A percentile compares a stretch with the other conserved stretches of the same genome.
Conservation (phyloP, 2,888 invertebrate genomes). For the Lapara coniferarum region DNA sequence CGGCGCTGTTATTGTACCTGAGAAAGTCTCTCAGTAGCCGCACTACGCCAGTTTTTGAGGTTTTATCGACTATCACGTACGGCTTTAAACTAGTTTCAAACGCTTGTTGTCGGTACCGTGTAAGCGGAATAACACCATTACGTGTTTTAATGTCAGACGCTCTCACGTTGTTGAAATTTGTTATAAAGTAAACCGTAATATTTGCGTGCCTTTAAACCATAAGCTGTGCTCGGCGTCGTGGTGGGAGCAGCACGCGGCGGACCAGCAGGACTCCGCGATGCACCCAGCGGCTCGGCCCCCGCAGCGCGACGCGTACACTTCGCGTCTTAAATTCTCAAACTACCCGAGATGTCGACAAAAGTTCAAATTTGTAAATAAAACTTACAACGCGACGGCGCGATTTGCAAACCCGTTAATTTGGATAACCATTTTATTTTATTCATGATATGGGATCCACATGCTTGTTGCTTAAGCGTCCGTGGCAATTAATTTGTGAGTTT, state of each 20-base stretch:
- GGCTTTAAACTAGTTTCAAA: constrained; percentile 76
- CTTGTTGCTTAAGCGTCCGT: constrained; percentile 21
- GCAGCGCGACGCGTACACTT: constrained; percentile 50
- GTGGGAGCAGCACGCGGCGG: constrained; percentile 56
- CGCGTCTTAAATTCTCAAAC: constrained; percentile 75
- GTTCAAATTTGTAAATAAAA: constrained; percentile 50
- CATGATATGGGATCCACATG: constrained; percentile 31
- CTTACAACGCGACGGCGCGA: constrained; percentile 34
- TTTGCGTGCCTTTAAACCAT: constrained; percentile 75
- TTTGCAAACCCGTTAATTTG: constrained; percentile 40
- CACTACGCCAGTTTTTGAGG: constrained; percentile 68
- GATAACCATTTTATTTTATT: constrained; percentile 37
- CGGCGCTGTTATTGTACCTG: constrained; percentile 63
- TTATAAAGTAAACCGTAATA: constrained; percentile 44
- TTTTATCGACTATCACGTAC: constrained; percentile 78
- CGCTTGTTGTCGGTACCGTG: constrained; percentile 52
- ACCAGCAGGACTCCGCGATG: constrained; percentile 57
- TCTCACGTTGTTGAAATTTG: constrained; percentile 67
- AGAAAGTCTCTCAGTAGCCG: constrained; percentile 74
- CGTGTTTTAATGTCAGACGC: constrained; percentile 54
- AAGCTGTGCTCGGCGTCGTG: constrained; percentile 59
- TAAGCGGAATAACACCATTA: constrained; percentile 41
- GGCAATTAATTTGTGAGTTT: constrained; percentile 12
- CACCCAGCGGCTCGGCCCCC: constrained; percentile 69
- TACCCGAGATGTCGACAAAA: constrained; percentile 58